Base-by-base conservation (phyloP, 2,113 vertebrate genomes). In the Paedocypris sp. region DNA sequence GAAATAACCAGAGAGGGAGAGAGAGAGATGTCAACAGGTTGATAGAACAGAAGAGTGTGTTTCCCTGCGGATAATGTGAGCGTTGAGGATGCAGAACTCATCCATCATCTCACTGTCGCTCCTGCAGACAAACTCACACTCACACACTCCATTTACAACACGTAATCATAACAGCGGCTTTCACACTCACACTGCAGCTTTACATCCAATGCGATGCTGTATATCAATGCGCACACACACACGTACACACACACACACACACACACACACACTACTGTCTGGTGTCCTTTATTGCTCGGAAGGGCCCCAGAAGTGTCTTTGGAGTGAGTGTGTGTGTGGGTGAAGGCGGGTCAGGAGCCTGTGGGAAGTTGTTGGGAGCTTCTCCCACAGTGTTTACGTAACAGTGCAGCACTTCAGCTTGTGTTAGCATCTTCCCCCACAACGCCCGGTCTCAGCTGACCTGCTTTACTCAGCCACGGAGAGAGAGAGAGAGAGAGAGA, bases 401-500 rank as follows among this genome's bases (percentile, higher is more conserved):
- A 72, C 32, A 54, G 63, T 50, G 50, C 68, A 67, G 48, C 62
- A 61, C 70, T 62, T 68, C 66, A 57, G 51, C 47, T 72, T 63
- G 46, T 53, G 66, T 72, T 72, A 72, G 62, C 62, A 68, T 68
- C 70, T 58, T 65, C 70, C 62, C 29, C 45, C 57, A 57, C 56
- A 46, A 38, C n/a, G 59, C 60, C 36, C 45, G 7, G 26, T 64
- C 65, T 54, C 50, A 35, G 45, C 31, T 66, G 62, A 68, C 66
- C 66, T 53, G 70, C 47, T 72, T 66, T 59, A 47, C 26, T 50
- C 43, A 46, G 56, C 52, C 45, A 22, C 33, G 1, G 54, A 63
- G 72, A 73, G 76, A 73, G 73, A 65, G 64, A 59, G 72, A 33
- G 57, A 69, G 75, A 63, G 76, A n/a, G n/a, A n/a, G 73, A 70